These are phyloP conservation scores for Stomatorhinus walkeri DNA, from an alignment of 2,797 vertebrate species.

Conservation along the genomic window DNA sequence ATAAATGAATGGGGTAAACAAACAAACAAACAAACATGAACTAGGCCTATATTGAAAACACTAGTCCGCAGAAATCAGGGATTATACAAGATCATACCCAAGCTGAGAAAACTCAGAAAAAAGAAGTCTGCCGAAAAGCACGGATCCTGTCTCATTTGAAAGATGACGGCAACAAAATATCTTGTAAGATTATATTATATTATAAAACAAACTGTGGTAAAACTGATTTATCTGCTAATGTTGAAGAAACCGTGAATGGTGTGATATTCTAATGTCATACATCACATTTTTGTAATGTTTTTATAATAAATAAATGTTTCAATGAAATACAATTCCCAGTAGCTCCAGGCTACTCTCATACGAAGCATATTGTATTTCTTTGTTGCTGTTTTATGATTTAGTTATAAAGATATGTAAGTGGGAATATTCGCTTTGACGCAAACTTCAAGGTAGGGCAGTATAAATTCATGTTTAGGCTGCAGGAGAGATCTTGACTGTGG, in stretches of 20 bases:
- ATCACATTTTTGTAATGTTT: slow-evolving; percentile 18
- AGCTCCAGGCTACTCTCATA: slow-evolving; percentile 8
- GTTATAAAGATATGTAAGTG: slow-evolving; percentile 41
- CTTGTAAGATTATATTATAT: slow-evolving; percentile 14
- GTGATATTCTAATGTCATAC: slow-evolving; percentile 19
- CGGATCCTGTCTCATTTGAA: background rate
- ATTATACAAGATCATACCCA: background rate
- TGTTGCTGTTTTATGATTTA: slow-evolving; percentile 56
- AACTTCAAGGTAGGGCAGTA: slow-evolving; percentile 8
- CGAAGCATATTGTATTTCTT: slow-evolving; percentile 45
- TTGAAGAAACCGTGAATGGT: background rate
- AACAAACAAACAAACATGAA: background rate
- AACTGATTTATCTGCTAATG: slow-evolving; percentile 21
- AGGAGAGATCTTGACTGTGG: background rate
- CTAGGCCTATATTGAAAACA: background rate
- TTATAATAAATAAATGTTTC: slow-evolving; percentile 20
- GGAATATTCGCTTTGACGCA: background rate
- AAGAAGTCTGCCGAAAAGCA: background rate
- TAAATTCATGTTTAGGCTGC: background rate
- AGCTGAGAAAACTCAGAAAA: background rate
- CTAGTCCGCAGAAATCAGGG: background rate
- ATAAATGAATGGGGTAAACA: background rate
- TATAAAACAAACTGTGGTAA: slow-evolving; percentile 14
- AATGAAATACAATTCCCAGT: slow-evolving; percentile 8
- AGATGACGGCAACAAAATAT: slow-evolving; percentile 10